Evolutionary conservation across 2,797 vertebrate genomes (phyloP).

Genomic region (Sylvilagus floridanus): DNA sequence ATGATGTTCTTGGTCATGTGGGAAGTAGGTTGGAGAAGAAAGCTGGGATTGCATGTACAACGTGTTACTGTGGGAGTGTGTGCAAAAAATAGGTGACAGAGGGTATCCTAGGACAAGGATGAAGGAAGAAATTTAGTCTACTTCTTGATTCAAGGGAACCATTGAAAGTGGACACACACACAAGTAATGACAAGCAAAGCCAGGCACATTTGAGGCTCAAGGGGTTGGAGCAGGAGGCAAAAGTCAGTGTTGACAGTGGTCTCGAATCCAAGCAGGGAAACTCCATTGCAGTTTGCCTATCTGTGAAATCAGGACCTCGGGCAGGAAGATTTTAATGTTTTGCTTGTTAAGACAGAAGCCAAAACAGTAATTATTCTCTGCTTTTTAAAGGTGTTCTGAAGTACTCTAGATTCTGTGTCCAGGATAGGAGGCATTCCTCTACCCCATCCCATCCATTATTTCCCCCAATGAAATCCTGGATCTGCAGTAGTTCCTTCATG

Average conservation of each 20-base stretch:
- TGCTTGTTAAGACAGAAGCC: constrained; percentile 71
- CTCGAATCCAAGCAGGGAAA: constrained; percentile 60
- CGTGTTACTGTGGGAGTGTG: neutral
- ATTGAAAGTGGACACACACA: neutral
- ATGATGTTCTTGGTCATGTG: neutral
- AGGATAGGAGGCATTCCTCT: neutral
- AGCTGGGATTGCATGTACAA: neutral
- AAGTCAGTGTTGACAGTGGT: constrained; percentile 57
- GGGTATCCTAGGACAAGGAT: neutral
- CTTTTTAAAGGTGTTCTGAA: constrained; percentile 30
- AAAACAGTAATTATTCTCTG: constrained; percentile 76
- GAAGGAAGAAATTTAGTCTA: neutral
- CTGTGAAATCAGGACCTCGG: constrained; percentile 81
- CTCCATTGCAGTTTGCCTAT: constrained; percentile 76
- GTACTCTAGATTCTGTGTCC: constrained; percentile 25
- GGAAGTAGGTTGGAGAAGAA: constrained; percentile 30
- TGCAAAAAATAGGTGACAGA: neutral
- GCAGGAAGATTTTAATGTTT: constrained; percentile 75
- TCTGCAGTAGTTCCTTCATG: neutral
- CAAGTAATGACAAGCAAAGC: neutral
- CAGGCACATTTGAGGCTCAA: neutral
- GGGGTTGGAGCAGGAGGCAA: constrained; percentile 59
- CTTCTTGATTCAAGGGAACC: neutral
- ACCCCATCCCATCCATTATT: neutral
- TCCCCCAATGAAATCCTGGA: neutral